These are phyloP conservation scores for Mus minutoides DNA, from an alignment of 2,797 vertebrate genomes.

Conservation along the genomic window DNA sequence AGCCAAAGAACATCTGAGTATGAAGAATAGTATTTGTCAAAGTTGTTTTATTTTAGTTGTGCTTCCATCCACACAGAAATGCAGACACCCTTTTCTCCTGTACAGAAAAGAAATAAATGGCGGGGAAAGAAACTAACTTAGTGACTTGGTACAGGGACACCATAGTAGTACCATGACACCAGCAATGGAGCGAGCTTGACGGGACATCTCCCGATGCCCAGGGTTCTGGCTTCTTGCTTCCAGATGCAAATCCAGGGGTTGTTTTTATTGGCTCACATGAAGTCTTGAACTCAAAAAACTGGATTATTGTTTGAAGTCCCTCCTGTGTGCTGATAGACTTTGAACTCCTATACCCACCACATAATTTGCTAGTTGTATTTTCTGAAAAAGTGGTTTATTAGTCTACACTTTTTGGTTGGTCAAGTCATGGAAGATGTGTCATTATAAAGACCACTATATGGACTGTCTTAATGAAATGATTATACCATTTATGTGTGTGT, in stretches of 20 bases:
- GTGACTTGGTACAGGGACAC: not conserved
- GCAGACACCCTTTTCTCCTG: not conserved
- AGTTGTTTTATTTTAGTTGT: slow-evolving; percentile 63
- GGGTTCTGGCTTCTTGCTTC: not conserved
- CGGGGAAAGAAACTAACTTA: not conserved
- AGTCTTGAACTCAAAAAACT: slow-evolving; percentile 15
- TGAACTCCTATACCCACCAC: not conserved
- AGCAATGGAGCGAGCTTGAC: not conserved
- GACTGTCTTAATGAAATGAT: not conserved
- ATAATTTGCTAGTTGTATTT: not conserved
- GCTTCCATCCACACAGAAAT: slow-evolving; percentile 47
- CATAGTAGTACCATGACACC: not conserved
- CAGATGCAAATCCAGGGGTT: not conserved
- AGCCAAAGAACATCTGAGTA: slow-evolving; percentile 50
- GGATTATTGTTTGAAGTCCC: not conserved
- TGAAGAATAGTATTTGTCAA: slow-evolving; percentile 42
- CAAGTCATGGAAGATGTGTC: not conserved
- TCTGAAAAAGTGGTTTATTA: not conserved
- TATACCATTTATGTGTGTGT: not conserved
- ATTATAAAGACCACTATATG: not conserved
- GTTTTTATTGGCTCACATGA: not conserved
- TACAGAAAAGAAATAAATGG: not conserved
- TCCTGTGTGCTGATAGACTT: not conserved
- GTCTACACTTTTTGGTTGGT: not conserved
- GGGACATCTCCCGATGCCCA: not conserved